Conservation (phyloP, 1,140 invertebrate species). For the Scylla paramamosain region DNA sequence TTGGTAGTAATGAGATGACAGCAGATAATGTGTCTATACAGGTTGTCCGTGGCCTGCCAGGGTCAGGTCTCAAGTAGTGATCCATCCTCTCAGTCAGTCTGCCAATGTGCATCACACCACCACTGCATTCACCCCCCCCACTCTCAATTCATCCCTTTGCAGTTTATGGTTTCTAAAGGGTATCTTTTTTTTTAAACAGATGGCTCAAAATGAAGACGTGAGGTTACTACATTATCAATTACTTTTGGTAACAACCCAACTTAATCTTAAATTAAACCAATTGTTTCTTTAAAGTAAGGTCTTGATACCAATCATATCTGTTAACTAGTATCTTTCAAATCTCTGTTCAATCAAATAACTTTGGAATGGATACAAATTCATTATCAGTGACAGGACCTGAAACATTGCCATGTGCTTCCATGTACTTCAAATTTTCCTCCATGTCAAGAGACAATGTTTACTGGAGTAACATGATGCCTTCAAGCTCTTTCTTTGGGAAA, state of each 20-base stretch:
- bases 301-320: slow-evolving; percentile 16
- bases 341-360: too few relatives aligned
- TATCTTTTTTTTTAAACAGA: neutral
- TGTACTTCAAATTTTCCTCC: neutral
- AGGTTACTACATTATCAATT: neutral
- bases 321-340: neutral
- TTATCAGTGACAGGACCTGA: neutral
- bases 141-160: neutral
- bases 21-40: too few relatives aligned
- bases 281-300: neutral
- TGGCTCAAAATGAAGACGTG: neutral
- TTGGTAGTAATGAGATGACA: too few relatives aligned
- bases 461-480: neutral
- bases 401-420: neutral
- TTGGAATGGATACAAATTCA: neutral
- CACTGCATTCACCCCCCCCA: neutral
- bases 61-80: too few relatives aligned
- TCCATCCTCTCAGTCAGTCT: neutral
- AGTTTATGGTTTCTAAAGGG: neutral
- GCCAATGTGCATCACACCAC: neutral
- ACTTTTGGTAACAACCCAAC: neutral
- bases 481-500: neutral
- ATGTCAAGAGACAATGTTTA: neutral
- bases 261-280: neutral
- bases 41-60: too few relatives aligned